These are phyloP conservation scores for Melieria omissa DNA, from an alignment of 2,888 invertebrate species.

Conservation along the genomic window DNA sequence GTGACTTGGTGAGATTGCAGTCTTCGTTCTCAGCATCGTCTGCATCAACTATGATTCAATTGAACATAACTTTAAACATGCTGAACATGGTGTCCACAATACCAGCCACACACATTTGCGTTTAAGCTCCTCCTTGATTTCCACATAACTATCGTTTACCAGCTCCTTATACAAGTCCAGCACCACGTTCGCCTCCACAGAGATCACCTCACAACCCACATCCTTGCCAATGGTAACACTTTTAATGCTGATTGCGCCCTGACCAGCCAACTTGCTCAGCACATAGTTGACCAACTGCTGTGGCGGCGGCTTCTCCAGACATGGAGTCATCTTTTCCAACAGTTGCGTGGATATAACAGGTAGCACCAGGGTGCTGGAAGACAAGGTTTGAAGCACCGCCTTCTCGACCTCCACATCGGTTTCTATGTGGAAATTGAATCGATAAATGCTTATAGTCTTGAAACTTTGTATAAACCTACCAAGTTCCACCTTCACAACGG, in stretches of 20 bases:
- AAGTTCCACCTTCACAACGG: constrained; percentile 56
- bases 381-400: constrained; percentile 74
- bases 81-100: not conserved
- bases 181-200: constrained; percentile 59
- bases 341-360: constrained; percentile 79
- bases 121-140: constrained; percentile 66
- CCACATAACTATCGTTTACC: constrained; percentile 62
- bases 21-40: constrained; percentile 53
- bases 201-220: constrained; percentile 64
- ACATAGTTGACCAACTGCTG: constrained; percentile 77
- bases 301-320: constrained; percentile 69
- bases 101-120: constrained; percentile 66
- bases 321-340: constrained; percentile 69
- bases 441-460: not conserved
- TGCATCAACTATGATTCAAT: constrained; percentile 56
- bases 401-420: constrained; percentile 73
- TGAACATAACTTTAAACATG: not conserved
- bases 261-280: constrained; percentile 81
- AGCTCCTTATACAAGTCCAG: constrained; percentile 61
- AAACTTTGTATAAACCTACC: constrained; percentile 46
- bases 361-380: constrained; percentile 76
- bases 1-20: constrained; percentile 49
- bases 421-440: constrained; percentile 49
- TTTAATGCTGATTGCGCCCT: constrained; percentile 65
- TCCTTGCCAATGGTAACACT: constrained; percentile 65